phyloP scores from a whole-genome alignment of 2,888 invertebrate species.

The Conchocele bisecta region DNA sequence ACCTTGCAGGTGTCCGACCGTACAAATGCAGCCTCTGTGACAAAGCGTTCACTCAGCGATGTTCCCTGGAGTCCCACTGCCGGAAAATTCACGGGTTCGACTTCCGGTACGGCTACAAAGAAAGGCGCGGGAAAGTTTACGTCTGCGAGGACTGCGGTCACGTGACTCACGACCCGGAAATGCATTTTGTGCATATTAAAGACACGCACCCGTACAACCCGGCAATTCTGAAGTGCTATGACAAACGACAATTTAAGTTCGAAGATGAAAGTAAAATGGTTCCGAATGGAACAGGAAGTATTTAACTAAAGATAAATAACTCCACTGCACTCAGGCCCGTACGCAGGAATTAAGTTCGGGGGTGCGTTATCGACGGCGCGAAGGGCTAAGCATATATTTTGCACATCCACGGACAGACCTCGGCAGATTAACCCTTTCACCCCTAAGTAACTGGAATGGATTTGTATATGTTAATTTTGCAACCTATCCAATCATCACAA shows the following conservation, averaged over 20 bases:
- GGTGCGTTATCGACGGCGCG: too few species aligned
- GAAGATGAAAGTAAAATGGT: conserved; percentile 16
- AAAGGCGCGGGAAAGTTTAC: conserved; percentile 98
- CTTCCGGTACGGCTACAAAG: conserved; percentile 98
- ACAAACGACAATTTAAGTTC: conserved; percentile 93
- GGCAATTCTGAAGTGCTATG: conserved; percentile 97
- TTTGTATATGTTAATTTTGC: too few species aligned
- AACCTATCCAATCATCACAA: too few species aligned
- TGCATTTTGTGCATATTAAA: conserved; percentile 96
- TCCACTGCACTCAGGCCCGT: too few species aligned
- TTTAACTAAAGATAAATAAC: too few species aligned
- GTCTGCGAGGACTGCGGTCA: conserved; percentile 99
- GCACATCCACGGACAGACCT: too few species aligned
- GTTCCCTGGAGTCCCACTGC: conserved; percentile 98
- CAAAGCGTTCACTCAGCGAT: conserved; percentile 99
- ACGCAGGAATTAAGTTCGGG: too few species aligned
- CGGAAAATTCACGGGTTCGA: conserved; percentile 98
- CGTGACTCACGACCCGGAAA: conserved; percentile 97
- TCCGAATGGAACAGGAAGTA: too few species aligned
- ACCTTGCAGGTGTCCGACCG: conserved; percentile 91
- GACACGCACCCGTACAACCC: conserved; percentile 87
- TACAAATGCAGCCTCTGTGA: conserved; percentile 99
- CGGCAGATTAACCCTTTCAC: too few species aligned
- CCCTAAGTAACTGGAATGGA: too few species aligned
- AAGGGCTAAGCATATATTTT: too few species aligned